Evolutionary conservation across 2,888 invertebrate species (phyloP).

Genomic region (Flexamia atlantica): DNA sequence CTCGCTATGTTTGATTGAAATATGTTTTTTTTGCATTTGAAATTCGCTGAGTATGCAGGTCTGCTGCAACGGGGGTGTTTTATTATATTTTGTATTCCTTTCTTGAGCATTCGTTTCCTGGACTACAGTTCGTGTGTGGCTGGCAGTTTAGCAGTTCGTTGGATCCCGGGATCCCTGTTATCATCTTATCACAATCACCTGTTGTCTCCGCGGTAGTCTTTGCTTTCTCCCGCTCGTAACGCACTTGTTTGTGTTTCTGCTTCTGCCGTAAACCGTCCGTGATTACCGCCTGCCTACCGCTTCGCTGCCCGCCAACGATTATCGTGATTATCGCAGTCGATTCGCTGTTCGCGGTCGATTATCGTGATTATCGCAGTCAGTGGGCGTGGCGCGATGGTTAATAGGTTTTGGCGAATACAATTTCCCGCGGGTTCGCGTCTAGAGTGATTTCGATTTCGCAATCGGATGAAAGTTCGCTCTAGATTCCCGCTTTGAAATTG

Average conservation of each 20-base stretch:
- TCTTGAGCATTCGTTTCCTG: too few species aligned
- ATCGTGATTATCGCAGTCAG: too few species aligned
- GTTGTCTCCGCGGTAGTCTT: neutral
- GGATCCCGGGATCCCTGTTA: neutral
- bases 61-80: too few species aligned
- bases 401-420: neutral
- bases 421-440: neutral
- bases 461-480: slow-evolving; percentile 30
- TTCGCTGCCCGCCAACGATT: too few species aligned
- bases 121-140: slow-evolving; percentile 6
- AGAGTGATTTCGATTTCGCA: neutral
- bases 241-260: slow-evolving; percentile 18
- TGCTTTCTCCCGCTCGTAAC: slow-evolving; percentile 20
- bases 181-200: slow-evolving; percentile 27
- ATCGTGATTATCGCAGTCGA: too few species aligned
- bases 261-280: neutral
- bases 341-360: too few species aligned
- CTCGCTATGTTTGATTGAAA: too few species aligned
- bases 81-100: too few species aligned
- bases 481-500: slow-evolving; percentile 1
- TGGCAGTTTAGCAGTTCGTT: neutral
- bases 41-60: too few species aligned
- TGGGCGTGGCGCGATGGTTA: slow-evolving; percentile 10
- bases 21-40: too few species aligned
- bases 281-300: neutral